phyloP scores from a whole-genome alignment of 2,113 vertebrate genomes.

The Chunga burmeisteri region DNA sequence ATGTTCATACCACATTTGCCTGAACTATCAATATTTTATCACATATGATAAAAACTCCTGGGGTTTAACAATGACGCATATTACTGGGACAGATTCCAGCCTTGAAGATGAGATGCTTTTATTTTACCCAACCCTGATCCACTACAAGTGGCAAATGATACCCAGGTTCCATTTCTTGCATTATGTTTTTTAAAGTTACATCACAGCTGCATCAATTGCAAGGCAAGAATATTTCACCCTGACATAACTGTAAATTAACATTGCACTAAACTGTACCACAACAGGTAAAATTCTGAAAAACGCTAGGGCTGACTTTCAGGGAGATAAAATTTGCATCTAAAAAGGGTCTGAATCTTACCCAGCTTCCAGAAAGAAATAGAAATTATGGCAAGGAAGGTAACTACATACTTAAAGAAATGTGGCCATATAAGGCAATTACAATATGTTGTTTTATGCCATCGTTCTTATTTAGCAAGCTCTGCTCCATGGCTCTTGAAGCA shows the following conservation, averaged over 20 bases:
- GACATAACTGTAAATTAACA: not conserved
- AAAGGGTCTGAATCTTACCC: not conserved
- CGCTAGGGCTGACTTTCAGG: not conserved
- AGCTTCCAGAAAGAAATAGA: not conserved
- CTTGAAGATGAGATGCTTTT: not conserved
- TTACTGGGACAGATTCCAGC: not conserved
- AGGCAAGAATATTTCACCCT: not conserved
- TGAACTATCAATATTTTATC: not conserved
- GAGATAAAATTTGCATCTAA: not conserved
- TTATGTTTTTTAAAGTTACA: not conserved
- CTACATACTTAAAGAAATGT: not conserved
- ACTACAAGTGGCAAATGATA: not conserved
- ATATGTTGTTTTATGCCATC: rapidly evolving
- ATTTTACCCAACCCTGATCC: not conserved
- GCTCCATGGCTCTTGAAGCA: not conserved
- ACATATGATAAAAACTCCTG: not conserved
- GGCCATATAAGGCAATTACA: not conserved
- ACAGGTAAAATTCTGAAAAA: not conserved
- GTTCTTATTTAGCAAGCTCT: not conserved
- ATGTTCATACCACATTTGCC: not conserved
- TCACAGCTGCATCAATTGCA: not conserved
- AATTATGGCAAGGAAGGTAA: not conserved
- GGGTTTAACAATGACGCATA: not conserved
- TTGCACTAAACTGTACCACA: not conserved
- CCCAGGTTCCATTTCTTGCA: not conserved